Percentiles rank a stretch among this genome's conserved stretches.
These are phyloP conservation scores for Tromatobia lineatoria DNA, from an alignment of 2,888 invertebrate species.

Conservation along the genomic window DNA sequence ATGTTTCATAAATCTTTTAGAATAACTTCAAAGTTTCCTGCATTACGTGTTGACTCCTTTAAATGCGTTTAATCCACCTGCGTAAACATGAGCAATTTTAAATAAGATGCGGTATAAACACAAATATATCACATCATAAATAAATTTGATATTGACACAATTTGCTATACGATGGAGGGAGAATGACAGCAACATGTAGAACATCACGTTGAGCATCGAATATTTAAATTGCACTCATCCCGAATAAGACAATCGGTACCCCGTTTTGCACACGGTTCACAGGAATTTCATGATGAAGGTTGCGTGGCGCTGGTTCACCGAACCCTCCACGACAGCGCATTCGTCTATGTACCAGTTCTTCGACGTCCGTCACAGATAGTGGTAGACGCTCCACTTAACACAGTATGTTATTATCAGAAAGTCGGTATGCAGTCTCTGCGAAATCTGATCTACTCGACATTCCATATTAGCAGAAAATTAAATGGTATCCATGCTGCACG, in stretches of 20 bases:
- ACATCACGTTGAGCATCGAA: background rate
- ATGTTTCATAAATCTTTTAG: too few relatives aligned
- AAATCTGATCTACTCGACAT: background rate
- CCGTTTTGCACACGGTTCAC: constrained; percentile 13
- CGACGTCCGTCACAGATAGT: background rate
- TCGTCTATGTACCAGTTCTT: background rate
- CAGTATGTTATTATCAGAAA: background rate
- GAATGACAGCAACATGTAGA: too few relatives aligned
- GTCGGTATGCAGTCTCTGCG: background rate
- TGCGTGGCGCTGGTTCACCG: background rate
- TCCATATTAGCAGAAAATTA: background rate
- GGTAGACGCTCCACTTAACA: background rate
- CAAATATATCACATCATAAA: background rate
- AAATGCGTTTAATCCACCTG: too few relatives aligned
- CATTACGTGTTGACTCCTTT: too few relatives aligned
- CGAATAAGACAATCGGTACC: background rate
- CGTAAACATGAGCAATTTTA: too few relatives aligned
- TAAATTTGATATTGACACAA: background rate
- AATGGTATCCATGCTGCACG: background rate
- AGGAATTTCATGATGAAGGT: background rate
- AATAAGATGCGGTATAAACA: background rate
- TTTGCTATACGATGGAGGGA: too few relatives aligned
- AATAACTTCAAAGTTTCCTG: too few relatives aligned
- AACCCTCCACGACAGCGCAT: background rate
- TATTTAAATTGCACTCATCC: constrained; percentile 2